These are phyloP conservation scores for Tinea pellionella DNA, from an alignment of 2,888 invertebrate species.

Conservation along the genomic window DNA sequence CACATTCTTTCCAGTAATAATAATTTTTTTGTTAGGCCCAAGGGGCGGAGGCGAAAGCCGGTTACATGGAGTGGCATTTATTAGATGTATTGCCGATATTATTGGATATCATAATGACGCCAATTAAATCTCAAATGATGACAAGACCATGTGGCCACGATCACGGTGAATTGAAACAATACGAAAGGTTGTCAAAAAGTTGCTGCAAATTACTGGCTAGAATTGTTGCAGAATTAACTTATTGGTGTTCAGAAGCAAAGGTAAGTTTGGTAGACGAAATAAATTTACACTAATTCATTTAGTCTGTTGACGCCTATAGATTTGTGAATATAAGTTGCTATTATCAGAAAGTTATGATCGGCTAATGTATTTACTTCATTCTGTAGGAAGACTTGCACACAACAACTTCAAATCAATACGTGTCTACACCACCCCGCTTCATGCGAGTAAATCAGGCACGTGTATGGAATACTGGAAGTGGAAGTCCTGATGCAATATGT, in stretches of 20 bases:
- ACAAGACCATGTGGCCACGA: slow-evolving; percentile 59
- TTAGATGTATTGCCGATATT: slow-evolving; percentile 86
- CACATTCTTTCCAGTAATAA: background rate
- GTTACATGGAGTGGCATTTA: slow-evolving; percentile 71
- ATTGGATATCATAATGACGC: slow-evolving; percentile 83
- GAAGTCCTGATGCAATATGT: slow-evolving; percentile 95
- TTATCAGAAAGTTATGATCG: no score
- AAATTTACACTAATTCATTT: no score
- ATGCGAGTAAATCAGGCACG: slow-evolving; percentile 89
- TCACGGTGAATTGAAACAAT: slow-evolving; percentile 61
- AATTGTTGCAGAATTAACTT: slow-evolving; percentile 85
- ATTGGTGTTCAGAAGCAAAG: slow-evolving; percentile 38
- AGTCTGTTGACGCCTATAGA: no score
- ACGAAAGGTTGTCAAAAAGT: slow-evolving; percentile 71
- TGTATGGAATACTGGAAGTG: slow-evolving; percentile 97
- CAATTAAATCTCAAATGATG: slow-evolving; percentile 72
- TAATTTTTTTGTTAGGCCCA: background rate
- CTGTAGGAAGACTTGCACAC: slow-evolving; percentile 68
- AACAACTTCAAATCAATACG: slow-evolving; percentile 70
- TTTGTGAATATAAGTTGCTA: no score
- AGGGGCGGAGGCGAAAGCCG: background rate
- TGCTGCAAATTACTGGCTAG: slow-evolving; percentile 85
- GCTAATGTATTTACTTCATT: no score
- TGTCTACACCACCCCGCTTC: slow-evolving; percentile 90
- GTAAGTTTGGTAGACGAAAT: slow-evolving; percentile 28